Conservation (phyloP, 2,888 invertebrate genomes). For the Scaptomyza reducta region DNA sequence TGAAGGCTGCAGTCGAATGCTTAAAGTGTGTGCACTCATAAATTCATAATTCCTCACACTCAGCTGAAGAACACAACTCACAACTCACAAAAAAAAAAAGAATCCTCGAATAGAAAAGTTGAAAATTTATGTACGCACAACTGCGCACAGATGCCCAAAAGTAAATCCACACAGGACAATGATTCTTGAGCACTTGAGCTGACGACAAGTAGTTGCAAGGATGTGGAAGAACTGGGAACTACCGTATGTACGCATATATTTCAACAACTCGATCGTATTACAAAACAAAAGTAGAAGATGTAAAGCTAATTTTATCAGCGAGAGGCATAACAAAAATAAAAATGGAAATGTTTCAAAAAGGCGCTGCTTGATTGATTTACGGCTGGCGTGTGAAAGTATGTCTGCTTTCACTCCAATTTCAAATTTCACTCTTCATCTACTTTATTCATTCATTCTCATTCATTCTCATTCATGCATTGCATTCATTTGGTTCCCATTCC, state of each 20-base stretch:
- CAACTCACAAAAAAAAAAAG: constrained; percentile 7
- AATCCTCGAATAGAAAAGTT: constrained; percentile 24
- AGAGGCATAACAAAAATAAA: constrained; percentile 9
- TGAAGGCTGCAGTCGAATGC: constrained; percentile 12
- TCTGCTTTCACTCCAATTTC: constrained; percentile 49
- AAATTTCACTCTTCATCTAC: constrained; percentile 59
- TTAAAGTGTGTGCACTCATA: constrained; percentile 55
- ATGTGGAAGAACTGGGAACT: constrained; percentile 23
- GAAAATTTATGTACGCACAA: constrained; percentile 69
- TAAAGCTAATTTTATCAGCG: constrained; percentile 58
- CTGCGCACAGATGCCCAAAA: constrained; percentile 67
- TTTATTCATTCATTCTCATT: neutral
- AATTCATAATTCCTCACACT: constrained; percentile 49
- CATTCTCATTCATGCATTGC: neutral
- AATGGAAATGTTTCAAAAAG: constrained; percentile 41
- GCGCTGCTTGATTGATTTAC: constrained; percentile 74
- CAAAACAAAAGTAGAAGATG: constrained; percentile 30
- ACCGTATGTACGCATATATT: constrained; percentile 16
- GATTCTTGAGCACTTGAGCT: constrained; percentile 65
- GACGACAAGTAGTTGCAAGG: constrained; percentile 70
- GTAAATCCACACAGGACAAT: constrained; percentile 35
- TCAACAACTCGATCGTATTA: constrained; percentile 59
- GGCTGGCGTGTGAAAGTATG: constrained; percentile 21
- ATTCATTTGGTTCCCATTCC: constrained; percentile 54
- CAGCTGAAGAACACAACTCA: constrained; percentile 12